Conservation (phyloP, 2,888 invertebrate species). For the Rhopalosiphum nymphaeae region DNA sequence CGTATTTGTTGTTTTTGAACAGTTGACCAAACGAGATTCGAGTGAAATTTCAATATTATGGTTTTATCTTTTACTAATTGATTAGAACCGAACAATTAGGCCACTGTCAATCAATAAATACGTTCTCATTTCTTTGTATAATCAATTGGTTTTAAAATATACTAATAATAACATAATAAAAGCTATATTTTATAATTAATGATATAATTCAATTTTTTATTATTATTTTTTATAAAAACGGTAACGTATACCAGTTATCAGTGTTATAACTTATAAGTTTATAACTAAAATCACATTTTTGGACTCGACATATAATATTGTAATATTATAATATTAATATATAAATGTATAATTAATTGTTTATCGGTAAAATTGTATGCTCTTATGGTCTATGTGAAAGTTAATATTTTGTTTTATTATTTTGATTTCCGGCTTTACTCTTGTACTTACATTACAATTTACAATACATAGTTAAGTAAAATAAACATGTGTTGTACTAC, state of each 20-base stretch:
- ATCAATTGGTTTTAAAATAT: too few relatives aligned
- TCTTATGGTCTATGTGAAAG: conserved; percentile 24
- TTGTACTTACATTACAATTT: not conserved
- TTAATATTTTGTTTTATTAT: not conserved
- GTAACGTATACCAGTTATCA: not conserved
- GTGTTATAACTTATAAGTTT: not conserved
- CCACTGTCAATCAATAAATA: not conserved
- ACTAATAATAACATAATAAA: too few relatives aligned
- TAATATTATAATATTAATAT: not conserved
- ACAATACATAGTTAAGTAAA: not conserved
- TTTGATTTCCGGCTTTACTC: not conserved
- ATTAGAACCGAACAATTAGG: not conserved
- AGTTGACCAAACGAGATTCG: not conserved
- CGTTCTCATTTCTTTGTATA: not conserved
- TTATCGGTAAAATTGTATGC: conserved; percentile 28
- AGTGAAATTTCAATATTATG: not conserved
- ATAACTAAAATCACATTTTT: not conserved
- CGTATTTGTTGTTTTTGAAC: not conserved
- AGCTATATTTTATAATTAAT: too few relatives aligned
- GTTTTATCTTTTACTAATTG: not conserved
- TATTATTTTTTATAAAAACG: not conserved
- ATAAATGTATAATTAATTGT: not conserved
- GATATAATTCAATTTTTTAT: not conserved
- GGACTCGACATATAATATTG: not conserved
- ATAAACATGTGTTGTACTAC: not conserved